Base-by-base conservation (phyloP, 2,888 invertebrate genomes). In the Lamproptera curius region DNA sequence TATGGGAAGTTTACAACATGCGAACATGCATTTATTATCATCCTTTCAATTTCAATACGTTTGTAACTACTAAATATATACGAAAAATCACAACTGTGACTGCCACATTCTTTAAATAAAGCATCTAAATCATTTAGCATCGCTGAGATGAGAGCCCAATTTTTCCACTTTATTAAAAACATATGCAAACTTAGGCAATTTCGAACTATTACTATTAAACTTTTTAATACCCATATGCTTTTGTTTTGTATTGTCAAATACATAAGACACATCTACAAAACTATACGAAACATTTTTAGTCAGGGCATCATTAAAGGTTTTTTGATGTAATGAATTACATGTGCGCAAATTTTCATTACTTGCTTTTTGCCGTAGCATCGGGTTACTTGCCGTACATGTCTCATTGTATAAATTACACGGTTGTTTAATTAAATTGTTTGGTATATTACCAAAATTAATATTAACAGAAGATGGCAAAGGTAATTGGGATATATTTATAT, bases 151-250 rank as follows among this genome's bases (percentile, higher is more conserved):
- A 16, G 15, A 16, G 17, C 20, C 26, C 35, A 39, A 13, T 23
- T 48, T 48, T 39, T 33, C 11, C 23, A 48, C 48, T 26, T 43
- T 48, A 17, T 39, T 48, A 42, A 48, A 48, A 34, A 48, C 43
- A 39, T 48, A 48, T 16, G 38, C 15, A 34, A 42, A 48, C 3
- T 43, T 26, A 16, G 13, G 31, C 15, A 15, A 13, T 33, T 38
- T 11, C 14, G 17, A 28, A 31, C 11, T 6, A 33, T 8, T 31
- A 16, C 10, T 33, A 16, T 17, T 16, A 16, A 16, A 11, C 11
- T 2, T 9, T 1, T 15, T 1, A n/a, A 10, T 33, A 11, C 5
- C 37, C 23, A 5, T 31, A 26, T 16, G 11, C n/a, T 3, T 16
- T 16, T 10, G 33, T 35, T 16, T 13, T 9, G 20, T 20, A 14